Base-by-base conservation (phyloP, 2,113 vertebrate species). In the Eurypyga helias region DNA sequence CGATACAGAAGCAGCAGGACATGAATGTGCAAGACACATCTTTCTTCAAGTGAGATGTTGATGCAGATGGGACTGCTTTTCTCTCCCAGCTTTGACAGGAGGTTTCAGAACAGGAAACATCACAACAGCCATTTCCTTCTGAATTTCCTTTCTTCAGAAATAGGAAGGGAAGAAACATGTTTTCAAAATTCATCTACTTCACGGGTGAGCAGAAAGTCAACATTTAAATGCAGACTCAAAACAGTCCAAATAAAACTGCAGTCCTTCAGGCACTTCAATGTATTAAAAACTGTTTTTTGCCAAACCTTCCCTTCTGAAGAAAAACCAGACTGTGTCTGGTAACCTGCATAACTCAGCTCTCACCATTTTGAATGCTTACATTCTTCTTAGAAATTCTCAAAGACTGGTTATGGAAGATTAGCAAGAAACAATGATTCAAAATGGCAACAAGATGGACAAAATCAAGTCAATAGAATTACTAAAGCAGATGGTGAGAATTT, bases 341-440 rank as follows among this genome's bases (percentile, higher is more conserved):
- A 97, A 95, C 77, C 55, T 96, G 73, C 54, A 93, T 96, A 92
- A 87, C 51, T 72, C 64, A 88, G 77, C 52, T 45, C 70, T 78
- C 81, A 65, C 57, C 51, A 86, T 66, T 95, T 95, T 60, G 72
- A 90, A 57, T 72, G 72, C 79, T 93, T 90, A 73, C 93, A 61
- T 90, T 94, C 85, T 78, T 71, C 81, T 84, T 28, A 28, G 26
- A 96, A 58, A 84, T 57, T 87, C 94, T 90, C 14, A 75, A 64
- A 75, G 70, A 95, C 92, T 46, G n/a, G n/a, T 76, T 88, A 60
- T 10, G 29, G 71, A 96, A 97, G 36, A 84, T 86, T 62, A 85
- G 54, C 48, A 94, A 93, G 78, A 83, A 70, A 69, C 66, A 84
- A 61, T n/a, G 54, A 48, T 65, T 90, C 41, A 82, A 71, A 92